Percentiles rank a stretch among this genome's conserved stretches.
These are phyloP conservation scores for Drepana falcataria DNA, from an alignment of 2,888 invertebrate genomes.

Conservation along the genomic window DNA sequence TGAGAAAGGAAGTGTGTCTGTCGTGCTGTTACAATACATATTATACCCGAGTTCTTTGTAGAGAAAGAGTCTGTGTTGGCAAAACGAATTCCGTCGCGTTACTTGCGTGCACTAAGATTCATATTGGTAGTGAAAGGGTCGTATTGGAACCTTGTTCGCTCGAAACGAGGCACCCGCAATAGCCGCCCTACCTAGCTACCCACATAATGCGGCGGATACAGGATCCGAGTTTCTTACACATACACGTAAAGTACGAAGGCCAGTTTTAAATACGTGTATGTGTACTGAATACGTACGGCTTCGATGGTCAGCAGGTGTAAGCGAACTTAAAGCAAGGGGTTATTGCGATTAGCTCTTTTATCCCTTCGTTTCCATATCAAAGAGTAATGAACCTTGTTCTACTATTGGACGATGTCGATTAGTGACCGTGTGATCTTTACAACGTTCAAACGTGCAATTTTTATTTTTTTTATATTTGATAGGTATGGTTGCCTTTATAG, in stretches of 20 bases:
- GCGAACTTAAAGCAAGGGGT: conserved; percentile 74
- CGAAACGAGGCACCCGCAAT: conserved; percentile 71
- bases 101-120: conserved; percentile 56
- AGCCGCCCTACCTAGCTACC: conserved; percentile 70
- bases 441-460: background rate
- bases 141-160: conserved; percentile 57
- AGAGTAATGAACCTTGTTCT: conserved; percentile 77
- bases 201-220: conserved; percentile 74
- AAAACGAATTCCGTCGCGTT: conserved; percentile 60
- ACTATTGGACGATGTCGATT: conserved; percentile 65
- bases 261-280: conserved; percentile 70
- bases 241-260: conserved; percentile 68
- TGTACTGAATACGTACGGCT: conserved; percentile 75
- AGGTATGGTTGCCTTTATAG: too few species aligned
- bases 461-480: background rate
- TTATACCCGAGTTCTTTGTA: conserved; percentile 56
- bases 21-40: conserved; percentile 60
- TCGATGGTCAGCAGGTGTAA: conserved; percentile 79
- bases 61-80: conserved; percentile 41
- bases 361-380: conserved; percentile 78
- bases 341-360: conserved; percentile 78
- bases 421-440: conserved; percentile 65
- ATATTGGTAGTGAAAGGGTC: conserved; percentile 64
- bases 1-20: conserved; percentile 77
- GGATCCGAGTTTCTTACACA: conserved; percentile 74